Evolutionary conservation across 1,140 invertebrate genomes (phyloP), one percentile per base, ranked within the genome.

Genomic region (Saccostrea glomerata): DNA sequence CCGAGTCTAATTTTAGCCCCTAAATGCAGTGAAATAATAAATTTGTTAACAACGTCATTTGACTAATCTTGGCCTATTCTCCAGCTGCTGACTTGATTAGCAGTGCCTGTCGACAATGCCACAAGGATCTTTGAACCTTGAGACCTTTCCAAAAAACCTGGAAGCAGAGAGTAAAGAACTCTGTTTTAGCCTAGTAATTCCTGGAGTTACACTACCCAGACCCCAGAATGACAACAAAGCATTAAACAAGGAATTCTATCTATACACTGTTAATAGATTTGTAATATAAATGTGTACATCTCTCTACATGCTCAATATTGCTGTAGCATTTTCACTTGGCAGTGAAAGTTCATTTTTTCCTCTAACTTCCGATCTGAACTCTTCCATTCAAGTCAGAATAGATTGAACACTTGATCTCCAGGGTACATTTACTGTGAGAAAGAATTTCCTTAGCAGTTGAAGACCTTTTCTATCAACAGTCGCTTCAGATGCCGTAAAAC

Each of bases 161-260:
- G 70, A 77, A 77, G 23, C 70, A 36, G 25, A 25, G 70, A 77
- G 70, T 77, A 77, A 77, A 77, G 70, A 77, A 77, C 70, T 36
- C 25, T 77, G 70, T 77, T 77, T 77, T 15, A 77, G 70, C 70
- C 70, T 77, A 77, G 25, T 77, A 77, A 30, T 77, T 77, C 70
- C 23, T 30, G 70, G 30, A 77, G 70, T 77, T 77, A 77, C 70
- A 77, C 70, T 77, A 30, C 36, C 70, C 70, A 77, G 70, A 36
- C 70, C 23, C 25, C 6, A 25, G 70, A 77, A 36, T 77, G 70
- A 77, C 70, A 77, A 77, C 70, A 77, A 15, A 77, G 30, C 70
- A 77, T 77, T 77, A 77, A 77, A 77, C 25, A 77, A 77, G 70
- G 70, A 77, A 77, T 77, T 77, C 70, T 77, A 77, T 77, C 70